Evolutionary conservation across 2,888 invertebrate species (phyloP).

Genomic region (Diarsia brunnea): DNA sequence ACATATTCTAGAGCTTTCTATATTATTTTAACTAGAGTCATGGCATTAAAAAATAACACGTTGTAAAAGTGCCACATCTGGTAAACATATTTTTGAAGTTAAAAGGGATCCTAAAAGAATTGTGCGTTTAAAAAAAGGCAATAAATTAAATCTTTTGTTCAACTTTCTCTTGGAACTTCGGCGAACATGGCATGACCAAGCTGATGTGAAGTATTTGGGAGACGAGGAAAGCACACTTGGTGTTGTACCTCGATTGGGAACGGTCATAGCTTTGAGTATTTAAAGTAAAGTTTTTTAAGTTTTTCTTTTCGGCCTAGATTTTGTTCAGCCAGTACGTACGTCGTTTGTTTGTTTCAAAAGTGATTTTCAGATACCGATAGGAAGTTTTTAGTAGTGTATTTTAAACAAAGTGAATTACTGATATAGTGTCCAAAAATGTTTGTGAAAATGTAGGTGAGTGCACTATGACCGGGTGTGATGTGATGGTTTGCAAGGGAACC

Average conservation of each 20-base stretch:
- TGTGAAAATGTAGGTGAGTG: neutral
- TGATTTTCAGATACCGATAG: neutral
- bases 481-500: neutral
- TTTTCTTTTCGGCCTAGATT: too few relatives aligned
- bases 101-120: neutral
- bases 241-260: neutral
- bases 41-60: too few relatives aligned
- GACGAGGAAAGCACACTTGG: neutral
- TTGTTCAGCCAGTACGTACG: too few relatives aligned
- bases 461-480: neutral
- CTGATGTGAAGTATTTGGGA: neutral
- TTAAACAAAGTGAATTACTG: neutral
- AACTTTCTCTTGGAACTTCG: neutral
- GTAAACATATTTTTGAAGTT: neutral
- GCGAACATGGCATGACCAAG: neutral
- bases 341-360: neutral
- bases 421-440: neutral
- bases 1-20: too few relatives aligned
- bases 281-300: too few relatives aligned
- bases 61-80: conserved; percentile 21
- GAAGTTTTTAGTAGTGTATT: neutral
- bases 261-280: neutral
- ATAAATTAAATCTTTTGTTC: neutral
- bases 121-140: neutral
- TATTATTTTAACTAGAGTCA: too few relatives aligned